Evolutionary conservation across 2,113 vertebrate genomes (phyloP).

Genomic region (Romanogobio albipinnatus): DNA sequence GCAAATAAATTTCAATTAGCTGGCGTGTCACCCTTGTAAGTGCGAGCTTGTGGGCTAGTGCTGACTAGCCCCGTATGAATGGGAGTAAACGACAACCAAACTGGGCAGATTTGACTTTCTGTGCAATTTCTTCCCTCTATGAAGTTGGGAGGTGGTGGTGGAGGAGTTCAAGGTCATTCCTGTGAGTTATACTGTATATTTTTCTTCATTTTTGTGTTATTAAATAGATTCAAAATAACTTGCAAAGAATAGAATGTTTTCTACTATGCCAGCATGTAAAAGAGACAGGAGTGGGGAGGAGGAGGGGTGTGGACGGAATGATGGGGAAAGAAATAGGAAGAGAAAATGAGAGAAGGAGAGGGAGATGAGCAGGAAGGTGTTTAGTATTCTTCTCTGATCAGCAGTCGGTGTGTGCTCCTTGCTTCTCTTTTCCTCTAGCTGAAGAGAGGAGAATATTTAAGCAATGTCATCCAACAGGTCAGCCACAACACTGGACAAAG

Average conservation of each 20-base stretch:
- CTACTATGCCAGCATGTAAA: constrained; percentile 14
- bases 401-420: constrained; percentile 24
- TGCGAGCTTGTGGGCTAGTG: constrained; percentile 65
- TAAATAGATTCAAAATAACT: constrained; percentile 39
- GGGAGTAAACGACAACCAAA: background rate
- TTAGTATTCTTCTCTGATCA: constrained; percentile 60
- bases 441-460: constrained; percentile 57
- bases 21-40: constrained; percentile 88
- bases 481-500: constrained; percentile 32
- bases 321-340: constrained; percentile 14
- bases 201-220: background rate
- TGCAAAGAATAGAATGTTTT: constrained; percentile 30
- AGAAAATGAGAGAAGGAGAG: background rate
- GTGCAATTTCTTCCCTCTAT: constrained; percentile 15
- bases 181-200: constrained; percentile 10
- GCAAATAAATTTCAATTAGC: constrained; percentile 98
- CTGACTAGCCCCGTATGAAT: background rate
- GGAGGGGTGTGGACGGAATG: constrained; percentile 14
- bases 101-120: background rate
- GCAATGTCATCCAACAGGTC: constrained; percentile 54
- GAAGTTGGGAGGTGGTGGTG: constrained; percentile 1
- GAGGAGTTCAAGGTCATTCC: constrained; percentile 49
- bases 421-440: constrained; percentile 48
- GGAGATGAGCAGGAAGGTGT: constrained; percentile 36
- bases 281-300: background rate